Evolutionary conservation across 2,888 invertebrate species (phyloP).

Genomic region (Gerris lacustris): DNA sequence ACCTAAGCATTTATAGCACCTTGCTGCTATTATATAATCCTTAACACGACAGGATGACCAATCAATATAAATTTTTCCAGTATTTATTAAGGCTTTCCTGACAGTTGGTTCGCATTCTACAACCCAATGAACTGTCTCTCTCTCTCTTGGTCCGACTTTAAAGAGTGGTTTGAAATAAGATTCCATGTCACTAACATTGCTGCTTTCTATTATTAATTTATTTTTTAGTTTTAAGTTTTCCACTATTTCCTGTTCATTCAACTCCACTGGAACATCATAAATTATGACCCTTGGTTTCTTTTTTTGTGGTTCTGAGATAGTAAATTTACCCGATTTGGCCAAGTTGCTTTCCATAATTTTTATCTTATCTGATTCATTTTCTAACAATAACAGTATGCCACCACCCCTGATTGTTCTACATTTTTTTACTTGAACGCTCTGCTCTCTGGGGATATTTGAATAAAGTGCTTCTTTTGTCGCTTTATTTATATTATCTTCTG

Average conservation of each 20-base stretch:
- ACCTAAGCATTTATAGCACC: background rate
- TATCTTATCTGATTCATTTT: background rate
- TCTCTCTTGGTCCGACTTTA: background rate
- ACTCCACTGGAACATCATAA: background rate
- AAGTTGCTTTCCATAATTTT: background rate
- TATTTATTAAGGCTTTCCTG: background rate
- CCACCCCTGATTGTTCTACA: background rate
- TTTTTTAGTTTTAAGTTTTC: background rate
- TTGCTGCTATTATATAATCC: background rate
- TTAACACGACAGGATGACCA: background rate
- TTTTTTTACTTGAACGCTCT: too few species aligned
- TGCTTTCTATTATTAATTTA: background rate
- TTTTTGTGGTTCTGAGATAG: background rate
- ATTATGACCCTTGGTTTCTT: background rate
- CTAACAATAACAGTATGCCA: background rate
- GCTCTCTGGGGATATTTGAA: background rate
- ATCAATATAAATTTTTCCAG: background rate
- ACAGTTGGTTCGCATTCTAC: background rate
- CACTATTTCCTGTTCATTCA: background rate
- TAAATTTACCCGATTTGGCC: background rate
- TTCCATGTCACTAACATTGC: background rate
- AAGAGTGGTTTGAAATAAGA: background rate
- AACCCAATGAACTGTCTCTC: background rate
- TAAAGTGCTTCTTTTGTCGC: background rate
- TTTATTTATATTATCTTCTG: constrained; percentile 1